These are phyloP conservation scores for Mus spicilegus DNA, from an alignment of 2,113 vertebrate species.

Conservation along the genomic window DNA sequence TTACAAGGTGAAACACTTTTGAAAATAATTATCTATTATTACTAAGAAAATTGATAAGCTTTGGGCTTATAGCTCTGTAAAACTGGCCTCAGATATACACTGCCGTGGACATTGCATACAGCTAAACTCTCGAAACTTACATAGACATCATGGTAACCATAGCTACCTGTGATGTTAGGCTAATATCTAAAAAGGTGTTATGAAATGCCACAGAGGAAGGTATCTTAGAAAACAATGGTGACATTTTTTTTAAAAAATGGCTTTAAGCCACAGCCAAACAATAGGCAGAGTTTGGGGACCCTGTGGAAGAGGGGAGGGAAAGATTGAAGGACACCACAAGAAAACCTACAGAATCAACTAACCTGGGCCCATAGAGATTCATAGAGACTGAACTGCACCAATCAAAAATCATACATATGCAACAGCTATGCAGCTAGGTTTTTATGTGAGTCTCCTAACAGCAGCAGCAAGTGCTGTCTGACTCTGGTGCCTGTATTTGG, in stretches of 20 bases:
- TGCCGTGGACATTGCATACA: not conserved
- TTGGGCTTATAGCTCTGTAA: fast-evolving
- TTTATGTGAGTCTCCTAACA: too few relatives aligned
- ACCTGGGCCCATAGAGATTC: too few relatives aligned
- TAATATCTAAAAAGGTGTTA: not conserved
- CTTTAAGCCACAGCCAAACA: too few relatives aligned
- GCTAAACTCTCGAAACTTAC: not conserved
- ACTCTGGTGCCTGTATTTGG: too few relatives aligned
- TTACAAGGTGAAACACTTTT: not conserved
- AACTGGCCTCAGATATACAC: not conserved
- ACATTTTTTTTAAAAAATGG: not conserved
- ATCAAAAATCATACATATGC: too few relatives aligned
- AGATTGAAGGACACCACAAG: too few relatives aligned
- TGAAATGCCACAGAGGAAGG: not conserved
- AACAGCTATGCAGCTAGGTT: too few relatives aligned
- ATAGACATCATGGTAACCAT: not conserved
- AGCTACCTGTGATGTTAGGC: not conserved
- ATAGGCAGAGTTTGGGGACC: too few relatives aligned
- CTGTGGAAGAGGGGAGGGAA: too few relatives aligned
- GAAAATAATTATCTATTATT: not conserved
- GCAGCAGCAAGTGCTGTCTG: too few relatives aligned
- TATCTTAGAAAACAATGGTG: not conserved
- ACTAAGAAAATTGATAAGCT: not conserved
- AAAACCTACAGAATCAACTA: too few relatives aligned
- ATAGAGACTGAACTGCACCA: too few relatives aligned